Evolutionary conservation across 1,140 invertebrate species (phyloP).

Genomic region (Charaxes varanes): DNA sequence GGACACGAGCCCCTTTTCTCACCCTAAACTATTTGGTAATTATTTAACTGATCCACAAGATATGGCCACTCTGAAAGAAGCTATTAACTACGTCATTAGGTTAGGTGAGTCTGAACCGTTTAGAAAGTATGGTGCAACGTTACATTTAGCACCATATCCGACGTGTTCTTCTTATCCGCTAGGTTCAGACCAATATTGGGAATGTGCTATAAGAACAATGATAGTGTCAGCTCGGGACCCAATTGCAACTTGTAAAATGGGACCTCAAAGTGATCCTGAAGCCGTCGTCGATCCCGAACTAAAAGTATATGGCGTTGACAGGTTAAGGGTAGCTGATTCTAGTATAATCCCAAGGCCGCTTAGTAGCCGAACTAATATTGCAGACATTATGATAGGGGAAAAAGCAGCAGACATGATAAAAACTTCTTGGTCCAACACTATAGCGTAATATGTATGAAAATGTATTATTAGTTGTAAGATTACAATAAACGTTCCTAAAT

Average conservation of each 20-base stretch:
- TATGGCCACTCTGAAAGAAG: slow-evolving; percentile 80
- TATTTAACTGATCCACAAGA: slow-evolving; percentile 81
- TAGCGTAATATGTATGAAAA: slow-evolving; percentile 24
- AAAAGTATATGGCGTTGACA: slow-evolving; percentile 80
- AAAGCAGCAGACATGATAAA: slow-evolving; percentile 90
- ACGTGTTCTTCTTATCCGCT: slow-evolving; percentile 73
- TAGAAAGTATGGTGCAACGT: slow-evolving; percentile 72
- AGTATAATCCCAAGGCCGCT: slow-evolving; percentile 84
- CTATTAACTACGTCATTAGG: slow-evolving; percentile 77
- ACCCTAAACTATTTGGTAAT: slow-evolving; percentile 84
- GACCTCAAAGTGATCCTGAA: slow-evolving; percentile 76
- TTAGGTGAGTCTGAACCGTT: slow-evolving; percentile 77
- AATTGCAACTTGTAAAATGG: slow-evolving; percentile 85
- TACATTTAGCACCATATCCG: slow-evolving; percentile 75
- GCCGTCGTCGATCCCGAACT: slow-evolving; percentile 86
- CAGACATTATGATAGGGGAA: slow-evolving; percentile 90
- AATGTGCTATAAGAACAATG: slow-evolving; percentile 81
- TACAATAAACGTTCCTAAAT: slow-evolving; percentile 21
- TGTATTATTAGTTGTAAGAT: background rate
- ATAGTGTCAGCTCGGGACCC: slow-evolving; percentile 81
- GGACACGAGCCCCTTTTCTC: slow-evolving; percentile 82
- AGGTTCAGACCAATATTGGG: slow-evolving; percentile 82
- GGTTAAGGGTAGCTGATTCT: slow-evolving; percentile 83
- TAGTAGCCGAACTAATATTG: slow-evolving; percentile 81
- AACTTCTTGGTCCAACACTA: slow-evolving; percentile 71